A percentile compares a stretch with the other conserved stretches of the same genome.
Evolutionary conservation across 1,140 invertebrate species (phyloP).

Genomic region (Diabrotica virgifera): DNA sequence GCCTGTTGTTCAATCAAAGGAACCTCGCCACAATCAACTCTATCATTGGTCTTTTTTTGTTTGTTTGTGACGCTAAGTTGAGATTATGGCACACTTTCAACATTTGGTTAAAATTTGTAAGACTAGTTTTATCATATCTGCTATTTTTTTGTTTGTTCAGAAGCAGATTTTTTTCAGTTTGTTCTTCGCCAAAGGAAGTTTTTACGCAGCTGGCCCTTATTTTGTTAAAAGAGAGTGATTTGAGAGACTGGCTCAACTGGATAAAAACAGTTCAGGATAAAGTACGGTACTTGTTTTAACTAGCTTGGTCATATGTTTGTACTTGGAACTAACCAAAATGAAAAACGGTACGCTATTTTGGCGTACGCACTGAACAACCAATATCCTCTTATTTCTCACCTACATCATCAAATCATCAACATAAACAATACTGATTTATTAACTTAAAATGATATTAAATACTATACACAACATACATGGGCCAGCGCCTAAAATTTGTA

Average conservation of each 20-base stretch:
- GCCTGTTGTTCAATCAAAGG: slow-evolving; percentile 3
- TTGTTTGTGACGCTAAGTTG: slow-evolving; percentile 8
- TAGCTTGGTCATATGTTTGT: slow-evolving; percentile 34
- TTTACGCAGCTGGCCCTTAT: slow-evolving; percentile 4
- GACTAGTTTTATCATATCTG: slow-evolving; percentile 10
- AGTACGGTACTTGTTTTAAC: slow-evolving; percentile 20
- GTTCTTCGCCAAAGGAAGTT: background rate
- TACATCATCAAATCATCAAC: slow-evolving; percentile 15
- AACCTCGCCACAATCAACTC: slow-evolving; percentile 5
- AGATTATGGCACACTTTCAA: slow-evolving; percentile 17
- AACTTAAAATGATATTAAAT: slow-evolving; percentile 15
- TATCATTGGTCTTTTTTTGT: slow-evolving; percentile 7
- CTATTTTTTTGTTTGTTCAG: slow-evolving; percentile 19
- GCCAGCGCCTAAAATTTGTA: slow-evolving; percentile 16
- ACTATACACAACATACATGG: slow-evolving; percentile 21
- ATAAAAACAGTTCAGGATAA: slow-evolving; percentile 8
- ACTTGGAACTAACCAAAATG: slow-evolving; percentile 32
- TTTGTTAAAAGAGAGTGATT: slow-evolving; percentile 8
- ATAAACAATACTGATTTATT: slow-evolving; percentile 32
- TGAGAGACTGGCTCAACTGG: slow-evolving; percentile 18
- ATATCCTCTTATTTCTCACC: slow-evolving; percentile 25
- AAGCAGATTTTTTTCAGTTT: slow-evolving; percentile 19
- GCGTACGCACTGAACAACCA: slow-evolving; percentile 19
- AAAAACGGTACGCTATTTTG: slow-evolving; percentile 16
- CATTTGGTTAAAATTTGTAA: slow-evolving; percentile 15